phyloP scores from a whole-genome alignment of 2,797 vertebrate species.

The Ptychadena robeensis region DNA sequence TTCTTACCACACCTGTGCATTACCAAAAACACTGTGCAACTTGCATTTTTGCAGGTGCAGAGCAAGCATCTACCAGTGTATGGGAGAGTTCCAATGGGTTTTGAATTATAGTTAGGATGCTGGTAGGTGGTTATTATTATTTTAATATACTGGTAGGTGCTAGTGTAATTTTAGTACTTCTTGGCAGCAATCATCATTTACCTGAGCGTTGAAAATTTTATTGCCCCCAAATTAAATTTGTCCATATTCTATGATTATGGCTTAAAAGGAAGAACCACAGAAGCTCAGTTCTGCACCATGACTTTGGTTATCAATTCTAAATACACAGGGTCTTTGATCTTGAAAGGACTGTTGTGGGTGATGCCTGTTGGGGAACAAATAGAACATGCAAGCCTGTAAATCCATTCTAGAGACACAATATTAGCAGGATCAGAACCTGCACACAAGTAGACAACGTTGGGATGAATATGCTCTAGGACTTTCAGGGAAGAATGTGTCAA shows the following conservation, averaged over 20 bases:
- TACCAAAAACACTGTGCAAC: too few species aligned
- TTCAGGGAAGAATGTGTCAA: slow-evolving; percentile 24
- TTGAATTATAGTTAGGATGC: too few species aligned
- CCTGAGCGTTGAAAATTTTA: not conserved
- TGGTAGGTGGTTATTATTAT: too few species aligned
- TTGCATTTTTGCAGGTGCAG: too few species aligned
- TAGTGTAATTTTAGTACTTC: too few species aligned
- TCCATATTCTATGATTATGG: not conserved
- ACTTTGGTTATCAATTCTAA: not conserved
- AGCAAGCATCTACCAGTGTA: too few species aligned
- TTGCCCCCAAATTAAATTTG: not conserved
- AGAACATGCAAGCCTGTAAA: not conserved
- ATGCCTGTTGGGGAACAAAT: not conserved
- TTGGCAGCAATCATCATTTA: not conserved
- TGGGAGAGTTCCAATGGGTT: too few species aligned
- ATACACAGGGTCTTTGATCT: not conserved
- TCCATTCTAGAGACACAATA: slow-evolving; percentile 11
- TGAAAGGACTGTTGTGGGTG: not conserved
- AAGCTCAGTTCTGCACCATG: not conserved
- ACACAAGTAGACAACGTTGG: not conserved
- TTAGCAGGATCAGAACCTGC: slow-evolving; percentile 14
- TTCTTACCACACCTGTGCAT: too few species aligned
- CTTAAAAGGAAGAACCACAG: not conserved
- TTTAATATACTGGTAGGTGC: too few species aligned
- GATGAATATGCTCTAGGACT: slow-evolving; percentile 3